phyloP scores from a whole-genome alignment of 2,888 invertebrate genomes.

The Euphydryas editha region DNA sequence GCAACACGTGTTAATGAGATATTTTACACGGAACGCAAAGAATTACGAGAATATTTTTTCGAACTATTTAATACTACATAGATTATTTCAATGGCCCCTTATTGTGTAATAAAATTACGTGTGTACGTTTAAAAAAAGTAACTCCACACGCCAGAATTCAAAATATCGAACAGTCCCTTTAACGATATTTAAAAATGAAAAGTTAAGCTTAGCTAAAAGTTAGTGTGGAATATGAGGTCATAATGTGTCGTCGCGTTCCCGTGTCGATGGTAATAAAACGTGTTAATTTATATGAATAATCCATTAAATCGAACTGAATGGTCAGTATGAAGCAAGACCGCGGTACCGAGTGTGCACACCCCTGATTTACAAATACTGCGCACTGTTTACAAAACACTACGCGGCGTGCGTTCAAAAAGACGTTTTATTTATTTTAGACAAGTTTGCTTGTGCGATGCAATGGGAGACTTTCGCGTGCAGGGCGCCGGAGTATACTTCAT shows the following conservation, averaged over 20 bases:
- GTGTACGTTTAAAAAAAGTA: too few relatives aligned
- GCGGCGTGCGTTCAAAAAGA: slow-evolving; percentile 17
- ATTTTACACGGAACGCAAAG: slow-evolving; percentile 33
- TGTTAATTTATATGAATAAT: slow-evolving; percentile 43
- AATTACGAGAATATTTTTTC: background rate
- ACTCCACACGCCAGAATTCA: too few relatives aligned
- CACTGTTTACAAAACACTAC: slow-evolving; percentile 44
- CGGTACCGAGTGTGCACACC: slow-evolving; percentile 30
- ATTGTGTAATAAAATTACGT: too few relatives aligned
- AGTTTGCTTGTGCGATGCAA: slow-evolving; percentile 50
- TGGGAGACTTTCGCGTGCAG: slow-evolving; percentile 68
- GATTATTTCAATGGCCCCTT: too few relatives aligned
- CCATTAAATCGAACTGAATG: slow-evolving; percentile 41
- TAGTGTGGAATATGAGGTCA: background rate
- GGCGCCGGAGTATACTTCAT: slow-evolving; percentile 53
- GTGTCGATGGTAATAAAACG: slow-evolving; percentile 32
- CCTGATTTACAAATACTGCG: slow-evolving; percentile 42
- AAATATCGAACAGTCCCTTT: too few relatives aligned
- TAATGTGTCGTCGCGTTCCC: slow-evolving; percentile 31
- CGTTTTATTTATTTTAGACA: slow-evolving; percentile 13
- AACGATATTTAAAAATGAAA: too few relatives aligned
- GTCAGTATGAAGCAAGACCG: slow-evolving; percentile 45
- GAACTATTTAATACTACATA: too few relatives aligned
- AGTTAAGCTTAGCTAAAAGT: background rate
- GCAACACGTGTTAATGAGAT: slow-evolving; percentile 41